A percentile compares a stretch with the other conserved stretches of the same genome.
These are phyloP conservation scores for Geodia barretti DNA, from an alignment of 37 sponge, comb jelly and placozoan species.

Conservation along the genomic window DNA sequence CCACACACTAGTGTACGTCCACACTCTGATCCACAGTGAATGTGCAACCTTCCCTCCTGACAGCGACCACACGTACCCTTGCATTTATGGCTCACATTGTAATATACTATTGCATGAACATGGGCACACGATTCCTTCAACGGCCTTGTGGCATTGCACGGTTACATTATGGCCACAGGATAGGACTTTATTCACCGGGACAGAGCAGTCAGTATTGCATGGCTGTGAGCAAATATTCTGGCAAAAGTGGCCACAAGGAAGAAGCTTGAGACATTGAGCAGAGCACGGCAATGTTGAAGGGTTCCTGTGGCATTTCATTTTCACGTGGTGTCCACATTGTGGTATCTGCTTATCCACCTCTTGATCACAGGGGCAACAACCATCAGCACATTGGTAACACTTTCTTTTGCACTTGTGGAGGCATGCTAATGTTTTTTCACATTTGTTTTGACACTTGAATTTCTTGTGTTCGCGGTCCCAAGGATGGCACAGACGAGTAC, in stretches of 20 bases:
- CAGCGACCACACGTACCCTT: conserved; percentile 74
- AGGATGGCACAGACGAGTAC: conserved; percentile 74
- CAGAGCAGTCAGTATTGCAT: conserved; percentile 42
- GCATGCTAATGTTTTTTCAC: conserved; percentile 57
- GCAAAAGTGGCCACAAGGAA: conserved; percentile 84
- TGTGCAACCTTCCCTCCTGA: conserved; percentile 15
- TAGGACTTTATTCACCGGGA: conserved; percentile 16
- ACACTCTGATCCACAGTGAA: not conserved
- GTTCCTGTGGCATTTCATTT: no score
- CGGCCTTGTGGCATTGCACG: conserved; percentile 24
- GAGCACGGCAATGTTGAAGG: conserved; percentile 35
- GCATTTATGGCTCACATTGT: conserved; percentile 81
- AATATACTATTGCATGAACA: conserved; percentile 37
- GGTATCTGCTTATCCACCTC: conserved; percentile 39
- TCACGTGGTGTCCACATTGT: no score
- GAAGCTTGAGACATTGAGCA: conserved; percentile 44
- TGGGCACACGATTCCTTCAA: conserved; percentile 27
- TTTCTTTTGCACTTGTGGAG: conserved; percentile 67
- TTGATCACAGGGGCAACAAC: conserved; percentile 58
- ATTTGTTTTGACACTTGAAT: conserved; percentile 53
- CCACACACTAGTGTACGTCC: conserved; percentile 50
- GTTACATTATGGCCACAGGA: conserved; percentile 65
- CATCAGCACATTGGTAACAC: conserved; percentile 63
- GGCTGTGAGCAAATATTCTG: no score
- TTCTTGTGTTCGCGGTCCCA: conserved; percentile 58